Conservation (phyloP, 2,113 vertebrate species). For the Sceloporus undulatus region DNA sequence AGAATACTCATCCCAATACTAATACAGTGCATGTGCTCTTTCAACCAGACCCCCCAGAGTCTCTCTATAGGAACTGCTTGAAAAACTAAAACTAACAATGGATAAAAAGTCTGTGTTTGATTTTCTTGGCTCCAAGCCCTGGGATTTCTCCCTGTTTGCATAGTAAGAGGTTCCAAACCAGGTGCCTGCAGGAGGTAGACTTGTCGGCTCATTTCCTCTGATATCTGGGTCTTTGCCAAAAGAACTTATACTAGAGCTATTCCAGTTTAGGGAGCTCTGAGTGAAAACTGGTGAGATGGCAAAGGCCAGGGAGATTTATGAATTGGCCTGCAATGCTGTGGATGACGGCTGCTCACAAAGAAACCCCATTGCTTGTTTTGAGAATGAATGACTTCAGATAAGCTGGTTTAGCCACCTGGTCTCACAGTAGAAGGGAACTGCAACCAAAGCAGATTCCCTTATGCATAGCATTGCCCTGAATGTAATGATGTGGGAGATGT, state of each 20-base stretch:
- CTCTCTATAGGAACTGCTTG: not conserved
- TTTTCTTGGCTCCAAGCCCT: conserved; percentile 12
- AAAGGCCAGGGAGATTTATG: conserved; percentile 17
- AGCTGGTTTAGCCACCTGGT: conserved; percentile 10
- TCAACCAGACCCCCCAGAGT: not conserved
- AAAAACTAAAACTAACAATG: conserved; percentile 28
- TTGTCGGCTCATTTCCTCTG: conserved; percentile 22
- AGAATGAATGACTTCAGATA: conserved; percentile 5
- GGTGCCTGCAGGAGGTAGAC: conserved; percentile 16
- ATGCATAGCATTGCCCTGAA: not conserved
- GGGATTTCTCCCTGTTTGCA: not conserved
- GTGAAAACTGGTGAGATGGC: not conserved
- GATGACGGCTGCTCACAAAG: not conserved
- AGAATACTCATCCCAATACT: not conserved
- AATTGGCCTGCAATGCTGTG: not conserved
- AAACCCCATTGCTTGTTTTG: not conserved
- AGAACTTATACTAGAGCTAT: not conserved
- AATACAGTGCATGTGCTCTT: not conserved
- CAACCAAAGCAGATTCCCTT: not conserved
- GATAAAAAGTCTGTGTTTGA: conserved; percentile 16
- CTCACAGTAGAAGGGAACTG: conserved; percentile 3
- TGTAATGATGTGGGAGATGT: not conserved
- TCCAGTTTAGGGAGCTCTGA: not conserved
- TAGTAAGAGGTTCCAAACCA: conserved; percentile 21
- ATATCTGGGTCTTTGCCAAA: conserved; percentile 12